Evolutionary conservation across 2,113 vertebrate genomes (phyloP).

Genomic region (Cololabis saira): DNA sequence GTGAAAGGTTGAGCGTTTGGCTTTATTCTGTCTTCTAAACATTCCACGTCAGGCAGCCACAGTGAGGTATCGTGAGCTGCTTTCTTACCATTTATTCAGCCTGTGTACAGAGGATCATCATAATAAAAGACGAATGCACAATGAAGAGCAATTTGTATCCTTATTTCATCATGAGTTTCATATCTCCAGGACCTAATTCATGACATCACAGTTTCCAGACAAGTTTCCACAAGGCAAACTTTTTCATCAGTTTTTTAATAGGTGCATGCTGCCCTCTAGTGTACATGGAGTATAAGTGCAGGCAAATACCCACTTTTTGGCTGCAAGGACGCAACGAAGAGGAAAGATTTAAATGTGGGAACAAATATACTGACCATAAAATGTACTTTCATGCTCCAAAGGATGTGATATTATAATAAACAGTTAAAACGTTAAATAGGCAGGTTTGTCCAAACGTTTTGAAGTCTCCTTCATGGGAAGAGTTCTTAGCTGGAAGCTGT

Average conservation of each 20-base stretch:
- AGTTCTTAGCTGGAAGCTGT: too few species aligned
- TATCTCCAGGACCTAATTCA: conserved; percentile 7
- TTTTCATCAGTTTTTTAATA: neutral
- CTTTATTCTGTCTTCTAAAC: conserved; percentile 59
- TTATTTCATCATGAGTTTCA: conserved; percentile 34
- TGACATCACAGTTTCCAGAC: neutral
- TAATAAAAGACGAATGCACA: conserved; percentile 72
- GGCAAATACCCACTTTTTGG: neutral
- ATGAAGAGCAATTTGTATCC: neutral
- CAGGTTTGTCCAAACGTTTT: too few species aligned
- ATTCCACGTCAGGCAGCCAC: conserved; percentile 63
- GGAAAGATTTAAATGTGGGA: neutral
- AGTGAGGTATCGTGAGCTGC: conserved; percentile 16
- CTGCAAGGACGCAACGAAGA: neutral
- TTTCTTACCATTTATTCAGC: conserved; percentile 44
- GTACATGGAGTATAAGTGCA: conserved; percentile 1
- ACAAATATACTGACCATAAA: neutral
- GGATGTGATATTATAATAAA: too few species aligned
- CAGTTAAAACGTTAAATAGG: too few species aligned
- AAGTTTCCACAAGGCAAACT: too few species aligned
- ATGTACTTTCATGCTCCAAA: too few species aligned
- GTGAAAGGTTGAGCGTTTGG: conserved; percentile 9
- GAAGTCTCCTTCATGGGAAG: too few species aligned
- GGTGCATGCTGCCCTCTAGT: conserved; percentile 47
- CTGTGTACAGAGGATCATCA: conserved; percentile 55